Evolutionary conservation across 2,888 invertebrate genomes (phyloP).

Genomic region (Oasisia sp.): DNA sequence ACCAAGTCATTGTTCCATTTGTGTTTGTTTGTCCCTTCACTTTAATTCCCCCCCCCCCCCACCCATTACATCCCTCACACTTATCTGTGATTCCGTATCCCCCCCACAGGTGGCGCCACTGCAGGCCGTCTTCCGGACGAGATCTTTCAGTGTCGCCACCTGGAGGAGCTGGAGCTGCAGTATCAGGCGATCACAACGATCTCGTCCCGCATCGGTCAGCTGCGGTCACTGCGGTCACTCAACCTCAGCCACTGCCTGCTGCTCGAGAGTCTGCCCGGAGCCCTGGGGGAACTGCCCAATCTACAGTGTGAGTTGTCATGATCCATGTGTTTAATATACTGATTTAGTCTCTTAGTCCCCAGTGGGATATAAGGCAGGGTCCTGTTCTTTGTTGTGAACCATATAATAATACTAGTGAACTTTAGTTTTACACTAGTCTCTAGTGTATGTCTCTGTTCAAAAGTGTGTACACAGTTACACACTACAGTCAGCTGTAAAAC

Average conservation of each 20-base stretch:
- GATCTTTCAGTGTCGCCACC: not conserved
- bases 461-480: no score
- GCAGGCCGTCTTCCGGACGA: not conserved
- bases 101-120: not conserved
- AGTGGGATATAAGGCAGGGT: no score
- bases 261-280: not conserved
- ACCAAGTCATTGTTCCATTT: no score
- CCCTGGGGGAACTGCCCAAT: not conserved
- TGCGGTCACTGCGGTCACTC: not conserved
- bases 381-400: no score
- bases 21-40: no score
- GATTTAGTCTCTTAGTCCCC: no score
- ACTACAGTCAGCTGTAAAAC: no score
- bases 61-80: not conserved
- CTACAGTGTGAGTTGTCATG: not conserved
- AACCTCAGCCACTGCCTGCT: not conserved
- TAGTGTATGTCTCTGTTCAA: no score
- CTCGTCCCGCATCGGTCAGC: not conserved
- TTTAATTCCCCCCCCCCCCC: no score
- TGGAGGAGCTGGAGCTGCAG: not conserved
- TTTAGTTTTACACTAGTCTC: no score
- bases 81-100: not conserved
- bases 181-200: not conserved
- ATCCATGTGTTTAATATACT: not conserved
- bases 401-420: no score